phyloP scores from a whole-genome alignment of 2,113 vertebrate genomes.

The Strix aluco region DNA sequence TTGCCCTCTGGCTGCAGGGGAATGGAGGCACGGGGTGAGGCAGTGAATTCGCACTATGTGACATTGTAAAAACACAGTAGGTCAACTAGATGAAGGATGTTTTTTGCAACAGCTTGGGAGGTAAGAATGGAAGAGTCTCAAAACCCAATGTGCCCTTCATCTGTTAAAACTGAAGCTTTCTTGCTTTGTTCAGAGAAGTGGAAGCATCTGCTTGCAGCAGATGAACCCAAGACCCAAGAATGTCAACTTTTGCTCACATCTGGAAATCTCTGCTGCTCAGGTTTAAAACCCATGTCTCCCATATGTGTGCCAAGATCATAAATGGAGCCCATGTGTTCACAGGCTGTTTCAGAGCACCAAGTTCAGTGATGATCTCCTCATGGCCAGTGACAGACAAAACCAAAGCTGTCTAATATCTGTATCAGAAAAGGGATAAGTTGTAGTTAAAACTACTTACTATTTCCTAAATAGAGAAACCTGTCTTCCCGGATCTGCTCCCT shows the following conservation, averaged over 20 bases:
- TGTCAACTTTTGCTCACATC: not conserved
- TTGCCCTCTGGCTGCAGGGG: not conserved
- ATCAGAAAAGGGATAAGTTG: not conserved
- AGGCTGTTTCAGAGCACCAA: not conserved
- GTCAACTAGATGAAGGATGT: not conserved
- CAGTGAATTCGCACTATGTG: not conserved
- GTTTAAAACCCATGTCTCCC: not conserved
- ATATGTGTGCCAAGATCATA: not conserved
- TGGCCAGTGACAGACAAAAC: not conserved
- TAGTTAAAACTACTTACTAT: not conserved
- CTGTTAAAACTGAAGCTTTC: not conserved
- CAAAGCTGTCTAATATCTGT: not conserved
- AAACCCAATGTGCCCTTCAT: not conserved
- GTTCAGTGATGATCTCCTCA: not conserved
- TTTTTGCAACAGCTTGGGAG: not conserved
- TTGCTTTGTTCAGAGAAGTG: not conserved
- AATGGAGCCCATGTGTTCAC: not conserved
- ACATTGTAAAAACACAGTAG: not conserved
- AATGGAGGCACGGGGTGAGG: not conserved
- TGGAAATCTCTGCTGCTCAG: not conserved
- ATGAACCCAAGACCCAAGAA: not conserved
- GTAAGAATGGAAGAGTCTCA: not conserved
- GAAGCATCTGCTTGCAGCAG: not conserved
- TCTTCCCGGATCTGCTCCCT: not conserved
- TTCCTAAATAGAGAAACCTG: not conserved